Conservation (phyloP, 2,888 invertebrate genomes). For the Brachypterus glaber region DNA sequence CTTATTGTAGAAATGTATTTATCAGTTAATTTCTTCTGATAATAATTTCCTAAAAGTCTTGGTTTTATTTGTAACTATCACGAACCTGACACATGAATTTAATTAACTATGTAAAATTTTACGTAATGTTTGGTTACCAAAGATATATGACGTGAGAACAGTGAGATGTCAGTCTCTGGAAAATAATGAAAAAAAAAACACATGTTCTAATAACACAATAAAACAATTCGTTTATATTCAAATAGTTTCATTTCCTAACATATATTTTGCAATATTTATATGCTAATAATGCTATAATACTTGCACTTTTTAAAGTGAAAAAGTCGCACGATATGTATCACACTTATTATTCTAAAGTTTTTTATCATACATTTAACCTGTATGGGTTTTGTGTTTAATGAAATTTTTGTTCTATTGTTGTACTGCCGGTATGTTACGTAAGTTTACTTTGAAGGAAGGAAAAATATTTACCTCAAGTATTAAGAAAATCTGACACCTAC, state of each 20-base stretch:
- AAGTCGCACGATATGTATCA: no score
- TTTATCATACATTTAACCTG: no score
- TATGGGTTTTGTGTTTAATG: no score
- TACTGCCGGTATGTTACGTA: no score
- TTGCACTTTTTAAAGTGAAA: constrained; percentile 6
- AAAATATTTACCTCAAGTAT: no score
- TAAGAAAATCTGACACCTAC: no score
- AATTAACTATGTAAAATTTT: constrained; percentile 24
- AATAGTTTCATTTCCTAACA: constrained; percentile 21
- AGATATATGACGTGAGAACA: constrained; percentile 25
- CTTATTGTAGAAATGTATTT: constrained; percentile 22
- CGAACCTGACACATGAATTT: no score
- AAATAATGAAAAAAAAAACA: constrained; percentile 5
- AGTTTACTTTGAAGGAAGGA: no score
- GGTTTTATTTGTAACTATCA: no score
- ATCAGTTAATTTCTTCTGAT: constrained; percentile 17
- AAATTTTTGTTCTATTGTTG: no score
- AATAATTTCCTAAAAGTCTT: no score
- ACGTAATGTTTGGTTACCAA: constrained; percentile 30
- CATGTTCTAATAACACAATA: constrained; percentile 20
- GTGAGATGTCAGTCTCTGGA: constrained; percentile 14
- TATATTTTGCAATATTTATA: constrained; percentile 11
- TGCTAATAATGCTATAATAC: constrained; percentile 9
- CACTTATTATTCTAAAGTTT: no score
- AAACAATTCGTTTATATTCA: constrained; percentile 21